Conservation (phyloP, 2,797 vertebrate species). For the Lagodon rhomboides region DNA sequence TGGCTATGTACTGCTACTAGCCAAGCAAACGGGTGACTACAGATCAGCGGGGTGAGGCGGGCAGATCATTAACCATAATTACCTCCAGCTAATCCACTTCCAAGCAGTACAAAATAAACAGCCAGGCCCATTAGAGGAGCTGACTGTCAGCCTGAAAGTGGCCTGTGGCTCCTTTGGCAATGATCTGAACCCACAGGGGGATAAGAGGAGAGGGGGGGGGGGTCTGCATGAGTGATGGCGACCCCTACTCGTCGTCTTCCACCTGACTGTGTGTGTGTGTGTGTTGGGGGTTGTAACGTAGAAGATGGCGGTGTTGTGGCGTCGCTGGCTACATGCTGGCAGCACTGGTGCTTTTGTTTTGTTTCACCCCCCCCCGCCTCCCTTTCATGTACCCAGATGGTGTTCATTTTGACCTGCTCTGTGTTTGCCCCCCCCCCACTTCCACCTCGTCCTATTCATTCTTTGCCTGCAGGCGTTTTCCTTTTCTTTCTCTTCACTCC, state of each 20-base stretch:
- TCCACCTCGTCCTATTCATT: slow-evolving; percentile 72
- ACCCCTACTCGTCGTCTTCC: slow-evolving; percentile 54
- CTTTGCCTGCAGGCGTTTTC: slow-evolving; percentile 79
- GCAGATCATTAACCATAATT: slow-evolving; percentile 92
- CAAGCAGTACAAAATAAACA: slow-evolving; percentile 89
- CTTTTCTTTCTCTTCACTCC: slow-evolving; percentile 42
- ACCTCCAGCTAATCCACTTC: slow-evolving; percentile 91
- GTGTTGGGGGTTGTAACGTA: slow-evolving; percentile 6
- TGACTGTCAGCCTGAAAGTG: slow-evolving; percentile 90
- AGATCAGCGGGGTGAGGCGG: slow-evolving; percentile 84
- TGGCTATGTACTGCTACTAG: slow-evolving; percentile 75
- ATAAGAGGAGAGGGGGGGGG: slow-evolving; percentile 65
- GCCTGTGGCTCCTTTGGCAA: slow-evolving; percentile 87
- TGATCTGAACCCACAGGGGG: slow-evolving; percentile 82
- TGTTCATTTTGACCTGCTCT: slow-evolving; percentile 84
- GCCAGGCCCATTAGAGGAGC: slow-evolving; percentile 89
- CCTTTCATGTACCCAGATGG: slow-evolving; percentile 88
- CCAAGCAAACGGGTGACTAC: slow-evolving; percentile 84
- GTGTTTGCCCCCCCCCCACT: slow-evolving; percentile 49
- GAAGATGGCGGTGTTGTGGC: slow-evolving; percentile 69
- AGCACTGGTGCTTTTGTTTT: slow-evolving; percentile 86
- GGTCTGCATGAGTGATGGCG: slow-evolving; percentile 63
- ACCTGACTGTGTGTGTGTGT: slow-evolving; percentile 55
- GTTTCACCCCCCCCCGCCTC: slow-evolving; percentile 53
- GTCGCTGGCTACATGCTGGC: slow-evolving; percentile 78